Evolutionary conservation across 2,888 invertebrate genomes (phyloP).

Genomic region (Drosophila setosimentum): DNA sequence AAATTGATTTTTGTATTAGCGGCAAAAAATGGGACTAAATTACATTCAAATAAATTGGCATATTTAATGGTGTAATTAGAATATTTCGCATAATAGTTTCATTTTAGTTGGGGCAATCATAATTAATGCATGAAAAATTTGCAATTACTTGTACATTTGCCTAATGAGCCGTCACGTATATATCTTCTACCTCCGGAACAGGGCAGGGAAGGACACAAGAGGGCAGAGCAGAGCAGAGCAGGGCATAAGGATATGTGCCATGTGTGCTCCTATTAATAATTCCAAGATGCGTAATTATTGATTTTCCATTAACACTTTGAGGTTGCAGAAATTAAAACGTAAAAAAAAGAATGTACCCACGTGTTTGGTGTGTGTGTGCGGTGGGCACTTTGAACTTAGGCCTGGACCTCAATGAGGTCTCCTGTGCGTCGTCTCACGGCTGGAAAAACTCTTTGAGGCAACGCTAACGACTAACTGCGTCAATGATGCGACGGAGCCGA

Average conservation of each 20-base stretch:
- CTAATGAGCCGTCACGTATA: slow-evolving; percentile 20
- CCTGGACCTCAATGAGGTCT: slow-evolving; percentile 53
- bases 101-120: slow-evolving; percentile 6
- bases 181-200: slow-evolving; percentile 6
- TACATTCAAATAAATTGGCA: background rate
- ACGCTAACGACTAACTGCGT: slow-evolving; percentile 17
- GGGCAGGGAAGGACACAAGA: background rate
- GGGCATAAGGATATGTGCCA: slow-evolving; percentile 21
- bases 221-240: slow-evolving; percentile 17
- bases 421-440: slow-evolving; percentile 62
- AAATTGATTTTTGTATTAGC: background rate
- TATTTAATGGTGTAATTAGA: slow-evolving; percentile 1
- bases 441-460: slow-evolving; percentile 68
- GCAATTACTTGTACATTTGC: slow-evolving; percentile 27
- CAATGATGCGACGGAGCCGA: slow-evolving; percentile 37
- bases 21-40: background rate
- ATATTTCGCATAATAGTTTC: background rate
- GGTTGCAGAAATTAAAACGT: slow-evolving; percentile 43
- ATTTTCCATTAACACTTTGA: slow-evolving; percentile 79
- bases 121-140: slow-evolving; percentile 12
- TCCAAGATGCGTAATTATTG: slow-evolving; percentile 83
- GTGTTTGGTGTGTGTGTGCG: slow-evolving; percentile 41
- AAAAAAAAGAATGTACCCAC: slow-evolving; percentile 36
- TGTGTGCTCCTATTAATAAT: slow-evolving; percentile 71
- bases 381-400: slow-evolving; percentile 74